These are phyloP conservation scores for Rhogogaster chlorosoma DNA, from an alignment of 2,888 invertebrate genomes.

Conservation along the genomic window DNA sequence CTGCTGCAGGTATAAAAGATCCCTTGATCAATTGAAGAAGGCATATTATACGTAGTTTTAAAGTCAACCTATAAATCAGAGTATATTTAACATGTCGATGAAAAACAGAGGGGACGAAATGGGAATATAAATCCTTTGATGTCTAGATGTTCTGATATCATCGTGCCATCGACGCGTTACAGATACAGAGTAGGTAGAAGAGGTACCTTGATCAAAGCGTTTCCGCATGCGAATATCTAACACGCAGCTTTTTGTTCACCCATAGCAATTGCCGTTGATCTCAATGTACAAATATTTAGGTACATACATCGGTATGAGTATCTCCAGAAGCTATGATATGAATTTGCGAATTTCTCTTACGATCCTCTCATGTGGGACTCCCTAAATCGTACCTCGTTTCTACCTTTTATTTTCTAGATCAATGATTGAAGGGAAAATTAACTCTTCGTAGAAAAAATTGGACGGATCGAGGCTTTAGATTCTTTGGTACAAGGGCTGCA, in stretches of 20 bases:
- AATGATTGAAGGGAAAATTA: background rate
- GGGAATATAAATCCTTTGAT: conserved; percentile 37
- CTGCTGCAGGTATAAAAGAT: background rate
- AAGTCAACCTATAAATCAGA: background rate
- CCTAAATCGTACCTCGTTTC: background rate
- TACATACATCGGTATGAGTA: background rate
- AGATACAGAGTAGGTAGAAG: conserved; percentile 5
- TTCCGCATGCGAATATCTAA: conserved; percentile 16
- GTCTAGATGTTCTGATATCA: conserved; percentile 12
- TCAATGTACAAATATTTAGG: conserved; percentile 18
- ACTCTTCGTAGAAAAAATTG: too few relatives aligned
- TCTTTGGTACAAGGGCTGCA: background rate
- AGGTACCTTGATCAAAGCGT: conserved; percentile 31
- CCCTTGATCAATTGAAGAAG: background rate
- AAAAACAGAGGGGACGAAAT: background rate
- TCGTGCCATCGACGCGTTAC: conserved; percentile 9
- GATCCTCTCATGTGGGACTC: background rate
- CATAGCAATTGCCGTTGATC: background rate
- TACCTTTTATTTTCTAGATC: background rate
- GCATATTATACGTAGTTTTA: background rate
- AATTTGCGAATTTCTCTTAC: background rate
- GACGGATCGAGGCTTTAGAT: too few relatives aligned
- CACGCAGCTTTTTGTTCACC: background rate
- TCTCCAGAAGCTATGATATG: background rate
- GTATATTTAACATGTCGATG: background rate